Base-by-base conservation (phyloP, 2,888 invertebrate species). In the Yponomeuta evonymella region DNA sequence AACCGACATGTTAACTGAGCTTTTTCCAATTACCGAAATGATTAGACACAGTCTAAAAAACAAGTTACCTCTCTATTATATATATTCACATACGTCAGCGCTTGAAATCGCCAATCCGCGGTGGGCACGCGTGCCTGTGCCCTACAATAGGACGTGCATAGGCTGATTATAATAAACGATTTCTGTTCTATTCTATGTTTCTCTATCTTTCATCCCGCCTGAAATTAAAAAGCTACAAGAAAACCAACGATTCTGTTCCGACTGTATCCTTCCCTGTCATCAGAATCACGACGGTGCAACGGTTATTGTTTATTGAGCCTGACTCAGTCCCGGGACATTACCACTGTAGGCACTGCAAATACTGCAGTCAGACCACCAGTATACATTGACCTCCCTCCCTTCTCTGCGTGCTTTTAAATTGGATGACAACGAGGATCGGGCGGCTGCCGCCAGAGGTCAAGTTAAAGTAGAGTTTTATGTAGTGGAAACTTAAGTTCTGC, bases 401-500 rank as follows among this genome's bases (percentile, higher is more conserved):
- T 67, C 12, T 8, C 30, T 30, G 9, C 43, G 4, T 30, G 48
- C 68, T 12, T 29, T 65, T 0, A 12, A 23, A 65, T 11, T 65
- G 48, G 43, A 67, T 8, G 23, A n/a, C 6, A 48, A 6, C 15
- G 48, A 48, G 43, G 23, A 6, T 43, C n/a, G 23, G 6, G 48
- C 23, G n/a, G 68, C 9, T 10, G 2, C 5, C n/a, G 4, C 11
- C 36, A 62, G 63, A 36, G 62, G n/a, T 69, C 69, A 62, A 63
- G 3, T 23, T n/a, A 69, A n/a, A 72, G 69, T 72, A 71, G 70
- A 71, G 72, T 73, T 74, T 72, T 73, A 74, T 75, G 77, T 74
- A 74, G 75, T 75, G 73, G 74, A 76, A 79, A 79, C 76, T 77
- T 74, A 58, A 72, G 75, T 74, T 77, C 73, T 72, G 75, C 74